Percentiles rank a stretch among this genome's conserved stretches.
Evolutionary conservation across 1,140 invertebrate species (phyloP).

Genomic region (Choristoneura fumiferana): DNA sequence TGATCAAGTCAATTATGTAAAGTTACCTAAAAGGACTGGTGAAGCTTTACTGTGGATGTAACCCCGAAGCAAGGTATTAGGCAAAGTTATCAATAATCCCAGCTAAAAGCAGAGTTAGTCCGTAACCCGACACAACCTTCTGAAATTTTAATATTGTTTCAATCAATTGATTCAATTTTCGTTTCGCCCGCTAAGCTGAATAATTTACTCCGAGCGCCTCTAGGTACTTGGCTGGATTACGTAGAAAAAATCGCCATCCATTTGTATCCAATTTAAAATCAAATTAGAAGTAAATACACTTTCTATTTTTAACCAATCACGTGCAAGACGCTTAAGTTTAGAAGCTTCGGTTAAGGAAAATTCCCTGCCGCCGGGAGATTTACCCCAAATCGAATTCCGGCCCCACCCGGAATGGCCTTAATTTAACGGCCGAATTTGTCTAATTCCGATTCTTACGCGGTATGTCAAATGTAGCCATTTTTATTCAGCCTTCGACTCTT

Average conservation of each 20-base stretch:
- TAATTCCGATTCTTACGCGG: constrained; percentile 72
- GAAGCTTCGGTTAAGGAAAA: constrained; percentile 42
- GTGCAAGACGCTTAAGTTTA: constrained; percentile 44
- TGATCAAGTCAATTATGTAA: not conserved
- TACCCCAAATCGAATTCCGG: constrained; percentile 66
- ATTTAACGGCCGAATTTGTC: constrained; percentile 73
- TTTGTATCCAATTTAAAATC: constrained; percentile 68
- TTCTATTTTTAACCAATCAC: constrained; percentile 58
- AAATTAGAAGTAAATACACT: constrained; percentile 68
- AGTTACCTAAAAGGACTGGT: not conserved
- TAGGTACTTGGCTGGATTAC: constrained; percentile 34
- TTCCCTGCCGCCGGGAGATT: constrained; percentile 57
- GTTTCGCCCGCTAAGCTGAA: constrained; percentile 37
- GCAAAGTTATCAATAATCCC: constrained; percentile 13
- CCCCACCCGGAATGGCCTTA: constrained; percentile 56
- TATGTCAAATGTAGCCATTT: constrained; percentile 71
- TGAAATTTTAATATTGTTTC: constrained; percentile 17
- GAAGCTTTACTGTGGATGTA: not conserved
- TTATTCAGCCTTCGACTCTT: constrained; percentile 51
- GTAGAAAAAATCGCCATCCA: constrained; percentile 48
- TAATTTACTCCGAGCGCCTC: constrained; percentile 38
- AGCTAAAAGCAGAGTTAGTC: constrained; percentile 9
- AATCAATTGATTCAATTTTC: constrained; percentile 41
- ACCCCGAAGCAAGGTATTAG: not conserved
- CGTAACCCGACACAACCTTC: not conserved